Evolutionary conservation across 2,888 invertebrate species (phyloP), one percentile per base, ranked within the genome.

Genomic region (Stratiomys singularior): DNA sequence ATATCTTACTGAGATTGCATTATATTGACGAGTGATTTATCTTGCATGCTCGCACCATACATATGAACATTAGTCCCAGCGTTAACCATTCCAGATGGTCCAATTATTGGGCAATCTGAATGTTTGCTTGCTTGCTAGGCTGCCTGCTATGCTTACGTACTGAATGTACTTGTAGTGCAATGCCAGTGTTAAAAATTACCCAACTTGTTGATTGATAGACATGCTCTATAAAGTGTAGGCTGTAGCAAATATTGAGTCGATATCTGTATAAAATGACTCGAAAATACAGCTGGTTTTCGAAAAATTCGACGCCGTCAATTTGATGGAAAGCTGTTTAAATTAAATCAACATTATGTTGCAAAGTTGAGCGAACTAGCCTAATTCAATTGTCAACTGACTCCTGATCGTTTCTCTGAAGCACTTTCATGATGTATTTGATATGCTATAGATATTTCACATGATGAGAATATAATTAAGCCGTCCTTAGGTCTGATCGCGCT

Each of bases 151-250:
- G 13, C 60, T 21, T 21, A 60, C 23, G 3, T n/a, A 60, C 60
- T 25, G 60, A n/a, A n/a, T 60, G 21, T 60, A 37, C 37, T 37
- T 37, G 37, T 37, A 37, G 60, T 67, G 67, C 52, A 72, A 74
- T 58, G 60, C 23, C 58, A 74, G 37, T 60, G 27, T 30, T 58
- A 60, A 60, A 74, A 74, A 60, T 74, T 74, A 25, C 74, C 60
- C 74, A 74, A 74, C 74, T 74, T 74, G 74, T 60, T 74, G 74
- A 74, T 74, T 74, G 74, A 74, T 74, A 74, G 74, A 74, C 74
- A 60, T 25, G 21, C 60, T 60, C 25, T 60, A 5, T 7, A 1
- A 52, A 18, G 15, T 52, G 52, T 18, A 4, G 23, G 60, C 23
- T 60, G 60, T 60, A 60, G 25, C 60, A 18, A 37, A 37, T 37